Base-by-base conservation (phyloP, 2,888 invertebrate species). In the Villa cingulata region DNA sequence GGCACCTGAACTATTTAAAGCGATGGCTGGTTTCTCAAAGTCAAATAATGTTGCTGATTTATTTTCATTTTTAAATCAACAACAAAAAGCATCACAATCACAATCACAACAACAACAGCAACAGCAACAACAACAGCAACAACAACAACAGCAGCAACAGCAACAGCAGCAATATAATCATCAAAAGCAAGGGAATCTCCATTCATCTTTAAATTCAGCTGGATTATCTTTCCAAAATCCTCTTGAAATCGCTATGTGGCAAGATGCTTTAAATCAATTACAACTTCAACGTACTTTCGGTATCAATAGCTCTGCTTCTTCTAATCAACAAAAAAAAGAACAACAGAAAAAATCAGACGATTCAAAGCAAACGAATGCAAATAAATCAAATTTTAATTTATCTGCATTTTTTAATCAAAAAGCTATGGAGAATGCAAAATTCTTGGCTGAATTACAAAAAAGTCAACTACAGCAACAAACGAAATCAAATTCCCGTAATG, bases 241-340 rank as follows among this genome's bases (percentile, higher is more conserved):
- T 5, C 55, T 66, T 34, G 72, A 68, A 49, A 39, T 68, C 55
- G 77, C 78, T 1, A 74, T 82, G 72, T 82, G 83, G 81, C 82
- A 83, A 58, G 81, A 83, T 61, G 76, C 77, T 3, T 72, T 81
- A 69, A 69, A 75, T 36, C 76, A 77, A 49, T 73, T 75, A 9
- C 69, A 68, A 54, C 58, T 64, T 57, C 72, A 72, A 50, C 62
- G 71, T 45, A 58, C 41, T 15, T 20, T 46, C 17, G 41, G 36
- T 19, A 27, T 46, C 15, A 36, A 20, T 43, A 5, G 18, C 6
- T 27, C 14, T 15, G n/a, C 10, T 12, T 49, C 14, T 23, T 4
- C 23, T 23, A 49, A 34, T 34, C 43, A 43, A 14, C 46, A 39
- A n/a, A 41, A 44, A 15, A 41, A 47, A 16, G 40, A 41, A 16